Conservation (phyloP, 2,888 invertebrate genomes). For the Chirona hameri region DNA sequence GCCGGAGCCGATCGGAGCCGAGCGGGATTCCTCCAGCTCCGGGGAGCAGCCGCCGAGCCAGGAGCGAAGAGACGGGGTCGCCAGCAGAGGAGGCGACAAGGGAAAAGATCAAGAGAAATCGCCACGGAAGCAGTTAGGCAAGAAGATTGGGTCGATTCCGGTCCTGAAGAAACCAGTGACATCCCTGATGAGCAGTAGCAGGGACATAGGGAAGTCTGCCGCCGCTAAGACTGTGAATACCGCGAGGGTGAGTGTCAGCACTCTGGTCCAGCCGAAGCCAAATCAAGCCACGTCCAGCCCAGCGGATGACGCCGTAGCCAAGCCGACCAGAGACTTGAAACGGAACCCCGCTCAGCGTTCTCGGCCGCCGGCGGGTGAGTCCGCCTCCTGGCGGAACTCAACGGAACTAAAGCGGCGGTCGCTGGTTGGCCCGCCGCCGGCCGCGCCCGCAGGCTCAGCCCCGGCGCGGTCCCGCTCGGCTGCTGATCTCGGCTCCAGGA, state of each 20-base stretch:
- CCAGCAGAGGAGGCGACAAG: not conserved
- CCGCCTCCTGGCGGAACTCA: conserved; percentile 82
- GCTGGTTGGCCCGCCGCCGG: conserved; percentile 55
- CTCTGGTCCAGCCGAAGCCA: too few species aligned
- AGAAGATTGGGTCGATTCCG: too few species aligned
- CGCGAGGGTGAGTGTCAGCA: too few species aligned
- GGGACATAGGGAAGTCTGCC: too few species aligned
- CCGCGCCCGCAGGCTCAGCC: conserved; percentile 51
- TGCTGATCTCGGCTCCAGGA: conserved; percentile 73
- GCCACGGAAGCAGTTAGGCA: not conserved
- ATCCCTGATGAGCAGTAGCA: too few species aligned
- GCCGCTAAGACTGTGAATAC: too few species aligned
- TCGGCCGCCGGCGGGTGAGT: conserved; percentile 58
- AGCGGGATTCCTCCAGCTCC: conserved; percentile 7
- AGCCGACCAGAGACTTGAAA: not conserved
- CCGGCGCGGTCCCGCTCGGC: conserved; percentile 39
- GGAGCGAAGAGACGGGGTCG: not conserved
- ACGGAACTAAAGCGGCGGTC: conserved; percentile 81
- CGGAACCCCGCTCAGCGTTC: not conserved
- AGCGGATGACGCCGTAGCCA: not conserved
- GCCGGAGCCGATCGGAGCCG: conserved; percentile 30
- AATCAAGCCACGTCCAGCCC: too few species aligned
- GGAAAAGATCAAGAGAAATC: not conserved
- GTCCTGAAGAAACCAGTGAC: too few species aligned
- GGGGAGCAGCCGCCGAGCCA: not conserved